Base-by-base conservation (phyloP, 2,797 vertebrate genomes). In the Hirundo rustica region DNA sequence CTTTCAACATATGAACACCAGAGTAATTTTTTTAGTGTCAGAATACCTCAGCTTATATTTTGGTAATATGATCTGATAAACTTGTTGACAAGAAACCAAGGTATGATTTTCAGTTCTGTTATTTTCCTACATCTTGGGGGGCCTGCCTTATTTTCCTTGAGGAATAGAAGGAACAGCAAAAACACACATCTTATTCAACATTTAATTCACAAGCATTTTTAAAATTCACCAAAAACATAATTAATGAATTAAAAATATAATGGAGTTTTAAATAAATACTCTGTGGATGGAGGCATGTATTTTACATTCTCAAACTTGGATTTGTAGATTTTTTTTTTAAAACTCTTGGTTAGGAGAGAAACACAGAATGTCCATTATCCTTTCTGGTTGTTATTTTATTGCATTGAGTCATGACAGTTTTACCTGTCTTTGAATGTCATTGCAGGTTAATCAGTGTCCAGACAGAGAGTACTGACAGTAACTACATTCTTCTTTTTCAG, bases 41-140 rank as follows among this genome's bases (percentile, higher is more conserved):
- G 14, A 48, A n/a, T 27, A 23, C 3, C 4, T 64, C n/a, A 27
- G 9, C 11, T 58, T 40, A 11, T 70, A 53, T 48, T 74, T 64
- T 92, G 18, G 22, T 12, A 68, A 26, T 75, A 50, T 12, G 5
- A 3, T 62, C 15, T 48, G 7, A 47, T 36, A 1, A 2, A 55
- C 3, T 42, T 3, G 1, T 36, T 83, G n/a, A 40, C 5, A 55
- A 18, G 10, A 67, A 79, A 76, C 38, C 4, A 34, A 53, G 55
- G 3, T 5, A 48, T 6, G 13, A 44, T 48, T 23, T 55, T 50
- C 20, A 60, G 3, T 40, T 13, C 2, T 68, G 70, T 51, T 68
- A 16, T 48, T 70, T 38, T 81, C 9, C 9, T 40, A 1, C 2
- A 2, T 40, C 5, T 27, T 9, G 4, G 5, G 2, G 3, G 1